Base-by-base conservation (phyloP, 2,888 invertebrate species). In the Zonitis immaculata region DNA sequence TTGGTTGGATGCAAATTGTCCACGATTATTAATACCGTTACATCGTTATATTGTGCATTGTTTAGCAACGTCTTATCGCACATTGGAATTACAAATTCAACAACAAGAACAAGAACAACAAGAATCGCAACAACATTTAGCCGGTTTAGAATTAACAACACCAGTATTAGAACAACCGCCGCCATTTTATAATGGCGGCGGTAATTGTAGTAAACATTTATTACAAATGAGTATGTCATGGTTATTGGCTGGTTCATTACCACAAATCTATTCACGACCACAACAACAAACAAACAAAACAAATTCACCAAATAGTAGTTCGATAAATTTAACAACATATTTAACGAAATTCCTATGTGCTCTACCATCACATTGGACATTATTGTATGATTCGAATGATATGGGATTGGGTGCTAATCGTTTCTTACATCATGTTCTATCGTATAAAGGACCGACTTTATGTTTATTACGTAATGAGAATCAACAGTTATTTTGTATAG, bases 401-500 rank as follows among this genome's bases (percentile, higher is more conserved):
- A 90, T 93, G 76, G 95, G 95, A 0, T 77, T 88, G n/a, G 94
- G 93, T 22, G 83, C 88, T 51, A 95, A 94, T 78, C 82, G 76
- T 14, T 94, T 95, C 76, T 78, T 90, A 64, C 90, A 93, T 71
- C 94, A 95, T 77, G 89, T 94, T 4, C 80, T 92, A 16, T 83
- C 85, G 8, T 92, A 92, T 76, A 81, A 84, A 47, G 87, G 87
- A 0, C 85, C 87, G 0, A 85, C 86, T 0, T 68, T 87, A 51
- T 78, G 83, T 55, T 70, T 87, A 54, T 61, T 86, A n/a, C 77
- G 81, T 54, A 82, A 80, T 1, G 75, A 78, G 54, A 66, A 73
- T 26, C 83, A 82, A 18, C 82, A 87, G 58, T 81, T 88, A 55
- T 86, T 89, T 67, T 92, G 89, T 70, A 75, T 94, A 50, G 89